These are phyloP conservation scores for Pachyuromys duprasi DNA, from an alignment of 2,797 vertebrate genomes.

Conservation along the genomic window DNA sequence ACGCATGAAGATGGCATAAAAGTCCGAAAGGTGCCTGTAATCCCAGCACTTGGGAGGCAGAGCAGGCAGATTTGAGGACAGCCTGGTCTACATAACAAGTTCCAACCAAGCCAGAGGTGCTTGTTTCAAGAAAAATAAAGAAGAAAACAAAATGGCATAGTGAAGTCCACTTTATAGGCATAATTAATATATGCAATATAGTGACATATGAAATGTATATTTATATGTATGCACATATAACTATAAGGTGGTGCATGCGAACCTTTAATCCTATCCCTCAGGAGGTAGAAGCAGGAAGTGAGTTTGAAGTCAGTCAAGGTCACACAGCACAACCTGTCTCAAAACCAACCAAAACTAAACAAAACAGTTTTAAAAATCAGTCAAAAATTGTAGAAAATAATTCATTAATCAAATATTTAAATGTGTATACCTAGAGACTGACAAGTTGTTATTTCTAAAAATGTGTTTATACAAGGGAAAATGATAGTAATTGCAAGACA, in stretches of 20 bases:
- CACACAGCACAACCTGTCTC: background rate
- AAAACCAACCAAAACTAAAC: background rate
- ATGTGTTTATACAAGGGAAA: background rate
- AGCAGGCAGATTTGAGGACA: background rate
- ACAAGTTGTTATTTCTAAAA: conserved; percentile 59
- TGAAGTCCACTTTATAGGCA: background rate
- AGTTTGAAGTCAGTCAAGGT: background rate
- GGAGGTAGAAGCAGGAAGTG: too few relatives aligned
- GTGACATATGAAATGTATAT: background rate
- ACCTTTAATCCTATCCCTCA: background rate
- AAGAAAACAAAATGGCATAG: background rate
- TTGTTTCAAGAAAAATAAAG: background rate
- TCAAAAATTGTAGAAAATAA: conserved; percentile 36
- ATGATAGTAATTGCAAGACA: background rate
- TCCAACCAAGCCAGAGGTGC: background rate
- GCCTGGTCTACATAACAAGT: background rate
- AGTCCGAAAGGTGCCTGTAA: background rate
- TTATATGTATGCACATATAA: background rate
- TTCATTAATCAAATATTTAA: conserved; percentile 19
- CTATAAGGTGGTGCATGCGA: background rate
- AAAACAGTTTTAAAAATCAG: background rate
- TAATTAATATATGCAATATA: background rate
- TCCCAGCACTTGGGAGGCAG: background rate
- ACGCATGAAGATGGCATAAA: background rate
- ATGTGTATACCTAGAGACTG: background rate